Conservation (phyloP, 1,140 invertebrate species). For the Plectrocnemia conspersa region DNA sequence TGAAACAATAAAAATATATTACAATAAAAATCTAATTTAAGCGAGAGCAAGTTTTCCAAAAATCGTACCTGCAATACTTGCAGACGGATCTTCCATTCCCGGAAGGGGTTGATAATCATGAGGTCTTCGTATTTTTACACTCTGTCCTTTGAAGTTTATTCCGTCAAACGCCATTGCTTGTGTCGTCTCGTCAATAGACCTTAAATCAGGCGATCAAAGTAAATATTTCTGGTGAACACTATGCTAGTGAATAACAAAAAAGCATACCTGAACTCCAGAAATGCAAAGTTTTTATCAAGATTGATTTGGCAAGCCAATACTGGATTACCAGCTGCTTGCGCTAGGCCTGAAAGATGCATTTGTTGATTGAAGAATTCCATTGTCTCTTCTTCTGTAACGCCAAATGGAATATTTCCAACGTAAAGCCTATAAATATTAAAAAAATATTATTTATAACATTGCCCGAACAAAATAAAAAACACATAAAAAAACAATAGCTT, state of each 20-base stretch:
- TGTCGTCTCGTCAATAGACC: slow-evolving; percentile 99
- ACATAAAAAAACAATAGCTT: no score
- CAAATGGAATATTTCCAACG: slow-evolving; percentile 99
- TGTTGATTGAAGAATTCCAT: slow-evolving; percentile 99
- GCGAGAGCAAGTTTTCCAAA: no score
- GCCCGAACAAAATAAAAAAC: no score
- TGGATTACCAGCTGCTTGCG: slow-evolving; percentile 98
- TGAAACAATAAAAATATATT: slow-evolving; percentile 32
- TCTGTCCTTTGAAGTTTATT: slow-evolving; percentile 99
- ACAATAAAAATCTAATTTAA: not conserved
- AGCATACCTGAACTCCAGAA: slow-evolving; percentile 77
- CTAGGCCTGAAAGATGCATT: slow-evolving; percentile 96
- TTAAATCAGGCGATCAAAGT: slow-evolving; percentile 48
- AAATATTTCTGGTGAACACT: no score
- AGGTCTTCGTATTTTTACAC: slow-evolving; percentile 95
- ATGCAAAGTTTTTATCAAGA: slow-evolving; percentile 99
- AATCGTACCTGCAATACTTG: slow-evolving; percentile 75
- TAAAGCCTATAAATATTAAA: slow-evolving; percentile 59
- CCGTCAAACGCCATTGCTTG: slow-evolving; percentile 99
- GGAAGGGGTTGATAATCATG: slow-evolving; percentile 99
- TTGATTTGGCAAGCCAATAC: slow-evolving; percentile 98
- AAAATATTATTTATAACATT: no score
- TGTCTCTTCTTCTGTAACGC: slow-evolving; percentile 98
- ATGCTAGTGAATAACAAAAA: no score
- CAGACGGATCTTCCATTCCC: slow-evolving; percentile 81